Conservation (phyloP, 2,888 invertebrate species). For the Notodonta ziczac region DNA sequence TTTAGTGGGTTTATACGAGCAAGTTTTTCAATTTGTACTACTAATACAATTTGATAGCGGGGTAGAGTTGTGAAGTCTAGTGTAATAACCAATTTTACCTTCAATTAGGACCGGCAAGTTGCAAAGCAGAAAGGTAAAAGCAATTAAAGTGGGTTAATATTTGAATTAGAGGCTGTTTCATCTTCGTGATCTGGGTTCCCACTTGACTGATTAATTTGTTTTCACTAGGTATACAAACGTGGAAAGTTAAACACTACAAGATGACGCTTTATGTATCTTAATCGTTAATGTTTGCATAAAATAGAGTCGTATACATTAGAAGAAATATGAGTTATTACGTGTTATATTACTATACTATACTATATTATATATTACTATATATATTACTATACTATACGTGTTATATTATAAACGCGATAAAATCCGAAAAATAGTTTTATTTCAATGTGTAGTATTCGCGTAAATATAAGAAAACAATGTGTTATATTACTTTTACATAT, state of each 20-base stretch:
- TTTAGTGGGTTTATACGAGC: conserved; percentile 8
- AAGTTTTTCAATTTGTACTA: conserved; percentile 30
- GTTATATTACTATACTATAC: too few relatives aligned
- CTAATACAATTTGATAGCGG: conserved; percentile 25
- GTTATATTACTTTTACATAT: neutral
- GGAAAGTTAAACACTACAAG: neutral
- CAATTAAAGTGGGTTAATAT: conserved; percentile 11
- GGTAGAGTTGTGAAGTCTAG: conserved; percentile 19
- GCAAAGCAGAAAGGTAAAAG: conserved; percentile 11
- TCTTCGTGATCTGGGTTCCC: conserved; percentile 5
- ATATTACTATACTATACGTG: too few relatives aligned
- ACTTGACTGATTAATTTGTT: conserved; percentile 5
- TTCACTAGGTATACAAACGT: conserved; percentile 1
- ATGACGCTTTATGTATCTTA: neutral
- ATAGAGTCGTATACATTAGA: neutral
- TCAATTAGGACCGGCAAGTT: conserved; percentile 15
- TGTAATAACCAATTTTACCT: conserved; percentile 25
- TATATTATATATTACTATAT: too few relatives aligned
- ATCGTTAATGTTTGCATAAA: neutral
- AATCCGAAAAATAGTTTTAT: too few relatives aligned
- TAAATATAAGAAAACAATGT: too few relatives aligned
- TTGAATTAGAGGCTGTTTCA: conserved; percentile 9
- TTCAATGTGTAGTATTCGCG: too few relatives aligned
- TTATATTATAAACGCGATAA: too few relatives aligned
- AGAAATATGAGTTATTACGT: neutral